phyloP scores from a whole-genome alignment of 2,797 vertebrate genomes.

The Petrocephalus sullivani region DNA sequence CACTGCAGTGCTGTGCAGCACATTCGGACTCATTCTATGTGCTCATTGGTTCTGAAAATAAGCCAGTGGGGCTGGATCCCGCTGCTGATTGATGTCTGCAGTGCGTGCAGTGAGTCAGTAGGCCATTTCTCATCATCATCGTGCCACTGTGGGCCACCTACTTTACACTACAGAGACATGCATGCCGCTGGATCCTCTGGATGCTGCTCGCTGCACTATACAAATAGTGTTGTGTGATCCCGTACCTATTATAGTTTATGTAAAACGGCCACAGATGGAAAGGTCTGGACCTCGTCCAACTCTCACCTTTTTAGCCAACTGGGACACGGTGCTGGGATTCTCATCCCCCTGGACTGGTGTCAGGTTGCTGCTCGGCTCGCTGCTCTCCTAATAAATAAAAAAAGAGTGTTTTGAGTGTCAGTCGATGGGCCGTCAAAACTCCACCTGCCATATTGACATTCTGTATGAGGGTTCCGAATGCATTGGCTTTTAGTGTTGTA shows the following conservation, averaged over 20 bases:
- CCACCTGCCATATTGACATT: not conserved
- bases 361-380: conserved; percentile 53
- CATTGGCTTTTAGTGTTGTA: not conserved
- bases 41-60: not conserved
- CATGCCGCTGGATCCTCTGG: not conserved
- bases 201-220: not conserved
- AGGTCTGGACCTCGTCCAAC: not conserved
- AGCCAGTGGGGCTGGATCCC: not conserved
- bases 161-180: not conserved
- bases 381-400: conserved; percentile 46
- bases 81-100: not conserved
- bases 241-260: not conserved
- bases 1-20: too few species aligned
- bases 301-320: conserved; percentile 78
- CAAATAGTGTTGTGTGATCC: not conserved
- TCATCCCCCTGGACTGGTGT: conserved; percentile 66
- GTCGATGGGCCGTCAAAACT: not conserved
- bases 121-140: not conserved
- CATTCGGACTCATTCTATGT: not conserved
- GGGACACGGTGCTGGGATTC: conserved; percentile 66
- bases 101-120: not conserved
- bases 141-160: not conserved
- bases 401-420: not conserved
- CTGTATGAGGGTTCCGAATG: not conserved
- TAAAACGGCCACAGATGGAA: not conserved